Conservation (phyloP, 2,888 invertebrate species). For the Drosophila setosimentum region DNA sequence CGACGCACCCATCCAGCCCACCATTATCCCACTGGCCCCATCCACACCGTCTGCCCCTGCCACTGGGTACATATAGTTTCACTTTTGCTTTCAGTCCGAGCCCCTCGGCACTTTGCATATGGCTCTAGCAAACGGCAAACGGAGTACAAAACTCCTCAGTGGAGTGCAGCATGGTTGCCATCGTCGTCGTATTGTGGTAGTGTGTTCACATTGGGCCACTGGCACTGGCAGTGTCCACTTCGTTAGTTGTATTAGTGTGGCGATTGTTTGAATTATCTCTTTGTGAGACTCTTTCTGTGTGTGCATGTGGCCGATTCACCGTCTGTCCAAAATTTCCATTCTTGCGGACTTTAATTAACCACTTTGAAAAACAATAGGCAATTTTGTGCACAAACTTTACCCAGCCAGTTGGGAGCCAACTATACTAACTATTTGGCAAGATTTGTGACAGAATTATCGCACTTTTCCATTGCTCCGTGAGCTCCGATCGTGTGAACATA, state of each 20-base stretch:
- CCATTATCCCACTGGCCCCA: not conserved
- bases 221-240: constrained; percentile 65
- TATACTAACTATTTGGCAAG: not conserved
- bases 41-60: not conserved
- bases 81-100: constrained; percentile 73
- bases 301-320: not conserved
- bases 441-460: not conserved
- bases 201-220: not conserved
- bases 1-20: not conserved
- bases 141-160: constrained; percentile 13
- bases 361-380: not conserved
- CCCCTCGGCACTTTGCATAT: constrained; percentile 57
- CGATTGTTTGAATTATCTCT: constrained; percentile 44
- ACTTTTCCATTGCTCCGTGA: not conserved
- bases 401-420: too few relatives aligned
- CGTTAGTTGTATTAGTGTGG: constrained; percentile 76
- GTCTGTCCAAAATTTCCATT: not conserved
- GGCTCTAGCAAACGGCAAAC: constrained; percentile 17
- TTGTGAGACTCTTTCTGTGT: not conserved
- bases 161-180: constrained; percentile 34
- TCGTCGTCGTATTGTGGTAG: not conserved
- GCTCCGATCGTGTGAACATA: not conserved
- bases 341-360: not conserved
- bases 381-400: not conserved
- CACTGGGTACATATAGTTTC: constrained; percentile 63